Evolutionary conservation across 2,113 vertebrate species (phyloP).

Genomic region (Barnardius zonarius): DNA sequence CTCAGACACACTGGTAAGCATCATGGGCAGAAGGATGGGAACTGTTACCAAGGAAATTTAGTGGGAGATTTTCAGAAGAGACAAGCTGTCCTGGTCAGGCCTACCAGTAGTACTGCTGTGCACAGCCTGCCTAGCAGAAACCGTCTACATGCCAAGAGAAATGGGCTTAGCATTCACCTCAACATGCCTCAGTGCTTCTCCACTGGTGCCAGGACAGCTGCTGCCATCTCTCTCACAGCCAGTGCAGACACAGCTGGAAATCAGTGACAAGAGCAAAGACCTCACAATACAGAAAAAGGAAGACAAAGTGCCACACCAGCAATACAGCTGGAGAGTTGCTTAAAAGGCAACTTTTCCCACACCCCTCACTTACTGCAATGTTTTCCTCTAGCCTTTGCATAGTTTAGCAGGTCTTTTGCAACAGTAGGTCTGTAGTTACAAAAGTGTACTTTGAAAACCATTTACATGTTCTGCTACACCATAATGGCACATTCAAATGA

Average conservation of each 20-base stretch:
- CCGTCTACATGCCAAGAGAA: background rate
- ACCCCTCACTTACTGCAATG: background rate
- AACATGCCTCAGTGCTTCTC: background rate
- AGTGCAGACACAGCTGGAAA: background rate
- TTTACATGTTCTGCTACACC: background rate
- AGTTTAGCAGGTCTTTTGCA: background rate
- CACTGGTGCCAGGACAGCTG: background rate
- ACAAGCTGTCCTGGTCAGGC: background rate
- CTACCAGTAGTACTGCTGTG: background rate
- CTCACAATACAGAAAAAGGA: background rate
- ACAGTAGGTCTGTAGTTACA: background rate
- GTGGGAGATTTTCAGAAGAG: background rate
- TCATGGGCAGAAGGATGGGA: background rate
- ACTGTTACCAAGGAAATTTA: background rate
- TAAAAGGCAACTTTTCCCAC: background rate
- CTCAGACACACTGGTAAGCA: background rate
- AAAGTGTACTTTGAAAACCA: background rate
- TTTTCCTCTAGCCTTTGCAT: background rate
- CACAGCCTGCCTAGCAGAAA: background rate
- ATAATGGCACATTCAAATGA: background rate
- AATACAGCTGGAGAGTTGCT: background rate
- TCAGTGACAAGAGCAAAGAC: background rate
- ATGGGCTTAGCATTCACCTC: background rate
- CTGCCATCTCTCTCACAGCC: background rate
- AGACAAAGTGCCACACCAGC: constrained; percentile 1